Base-by-base conservation (phyloP, 2,113 vertebrate species). In the Fulmarus glacialis region DNA sequence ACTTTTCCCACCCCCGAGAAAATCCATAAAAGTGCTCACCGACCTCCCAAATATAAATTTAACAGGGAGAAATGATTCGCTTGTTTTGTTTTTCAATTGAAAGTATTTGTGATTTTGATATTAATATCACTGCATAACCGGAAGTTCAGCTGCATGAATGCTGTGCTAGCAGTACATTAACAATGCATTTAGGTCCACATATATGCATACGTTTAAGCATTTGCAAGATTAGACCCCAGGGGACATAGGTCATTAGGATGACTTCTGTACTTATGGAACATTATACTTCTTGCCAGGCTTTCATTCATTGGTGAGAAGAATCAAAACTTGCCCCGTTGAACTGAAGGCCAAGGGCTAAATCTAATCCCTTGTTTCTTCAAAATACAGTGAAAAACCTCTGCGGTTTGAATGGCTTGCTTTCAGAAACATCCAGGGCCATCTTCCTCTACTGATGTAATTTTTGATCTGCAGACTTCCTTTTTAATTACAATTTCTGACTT, bases 1-100 rank as follows among this genome's bases (percentile, higher is more conserved):
- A 92, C 60, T 93, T 83, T 53, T 94, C 78, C 93, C 93, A 84
- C 96, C 94, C 91, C 91, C 97, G 92, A 95, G 92, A 93, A 96
- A 97, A 97, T 90, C 94, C 95, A 96, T 95, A 95, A 92, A 96
- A 95, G 88, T 53, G 59, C 82, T 93, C 81, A 93, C 32, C 23
- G 2, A 93, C 81, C 87, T 97, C 94, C 81, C 85, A 94, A 30
- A 91, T 89, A 94, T 74, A 97, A 95, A 96, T 84, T 62, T 91
- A 93, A 89, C 18, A 19, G 8, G 40, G 47, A 42, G 34, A 93
- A 96, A 66, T 59, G 4, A 94, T 92, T 74, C 0, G 34, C 80
- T 82, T 78, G 40, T 40, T 95, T 91, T 93, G 79, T 78, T 93
- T 95, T 81, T 63, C 74, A 72, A 1, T 1, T 59, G 43, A 22